Base-by-base conservation (phyloP, 2,888 invertebrate species). In the Lordiphosa fenestrarum region DNA sequence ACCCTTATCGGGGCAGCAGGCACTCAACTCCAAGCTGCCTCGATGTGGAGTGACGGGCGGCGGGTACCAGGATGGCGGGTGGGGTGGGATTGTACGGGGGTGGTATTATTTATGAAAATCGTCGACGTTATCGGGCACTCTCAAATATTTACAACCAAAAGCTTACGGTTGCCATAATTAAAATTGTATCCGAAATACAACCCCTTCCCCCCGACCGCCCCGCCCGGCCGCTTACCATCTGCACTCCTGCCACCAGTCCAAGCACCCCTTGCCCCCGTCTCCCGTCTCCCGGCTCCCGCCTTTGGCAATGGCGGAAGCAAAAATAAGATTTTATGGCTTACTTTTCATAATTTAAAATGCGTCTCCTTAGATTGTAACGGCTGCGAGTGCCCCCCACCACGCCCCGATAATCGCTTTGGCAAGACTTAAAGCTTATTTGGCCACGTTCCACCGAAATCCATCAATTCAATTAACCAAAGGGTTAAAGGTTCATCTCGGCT, bases 101-200 rank as follows among this genome's bases (percentile, higher is more conserved):
- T 53, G 53, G 71, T 80, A 84, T 87, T 84, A 86, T 87, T 87
- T 87, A 87, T 87, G 83, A 86, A 86, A 87, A 86, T 87, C 83
- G 85, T 86, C 83, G 84, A 84, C 87, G 83, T 82, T 86, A 85
- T 80, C 86, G 72, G 83, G 77, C 80, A 75, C 78, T 81, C 84
- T 84, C 84, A 86, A 86, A 88, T 86, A 87, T 87, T 87, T 87
- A 87, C 86, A 84, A 86, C 86, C 87, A 73, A 86, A 85, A 88
- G 85, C 87, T 88, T 86, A 88, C 86, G 87, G 87, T 87, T 85
- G 87, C 84, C 86, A 87, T 87, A 87, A 87, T 87, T 87, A 87
- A 87, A 87, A 88, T 87, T 87, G 86, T 87, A 87, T 82, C 88
- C 86, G 81, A 87, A 86, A 85, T 80, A 78, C 84, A 75, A 60